phyloP scores from a whole-genome alignment of 2,113 vertebrate species.

The Indicator indicator region DNA sequence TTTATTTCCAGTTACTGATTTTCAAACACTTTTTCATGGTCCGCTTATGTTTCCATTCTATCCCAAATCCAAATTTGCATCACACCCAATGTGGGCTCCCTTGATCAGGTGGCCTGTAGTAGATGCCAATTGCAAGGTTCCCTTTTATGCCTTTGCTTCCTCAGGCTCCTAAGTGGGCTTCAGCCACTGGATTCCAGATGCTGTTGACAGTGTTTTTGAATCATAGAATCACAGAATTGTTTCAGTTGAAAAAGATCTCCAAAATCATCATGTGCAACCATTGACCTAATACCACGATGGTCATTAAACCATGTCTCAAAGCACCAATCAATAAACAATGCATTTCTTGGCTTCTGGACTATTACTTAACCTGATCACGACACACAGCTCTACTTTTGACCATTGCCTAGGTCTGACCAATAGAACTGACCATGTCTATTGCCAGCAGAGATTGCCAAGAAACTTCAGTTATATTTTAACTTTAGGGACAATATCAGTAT shows the following conservation, averaged over 20 bases:
- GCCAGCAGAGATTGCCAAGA: neutral
- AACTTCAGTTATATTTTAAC: neutral
- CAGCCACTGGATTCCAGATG: neutral
- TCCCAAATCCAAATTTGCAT: neutral
- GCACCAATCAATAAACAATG: neutral
- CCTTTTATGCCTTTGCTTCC: too few relatives aligned
- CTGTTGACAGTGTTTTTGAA: neutral
- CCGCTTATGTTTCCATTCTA: neutral
- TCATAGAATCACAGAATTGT: too few relatives aligned
- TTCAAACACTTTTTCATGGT: neutral
- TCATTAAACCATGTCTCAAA: too few relatives aligned
- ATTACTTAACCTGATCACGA: neutral
- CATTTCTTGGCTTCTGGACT: neutral
- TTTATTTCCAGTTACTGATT: neutral
- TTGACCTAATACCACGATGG: too few relatives aligned
- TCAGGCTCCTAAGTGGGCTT: neutral
- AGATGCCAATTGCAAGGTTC: too few relatives aligned
- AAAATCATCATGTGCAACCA: too few relatives aligned
- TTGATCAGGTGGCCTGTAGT: too few relatives aligned
- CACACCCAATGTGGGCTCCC: neutral
- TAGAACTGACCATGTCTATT: neutral
- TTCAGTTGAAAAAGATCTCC: too few relatives aligned
- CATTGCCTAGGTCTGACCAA: neutral
- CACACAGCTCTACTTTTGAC: neutral
- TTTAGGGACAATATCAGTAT: neutral